Evolutionary conservation across 2,113 vertebrate genomes (phyloP).

Genomic region (Todiramphus chloris): DNA sequence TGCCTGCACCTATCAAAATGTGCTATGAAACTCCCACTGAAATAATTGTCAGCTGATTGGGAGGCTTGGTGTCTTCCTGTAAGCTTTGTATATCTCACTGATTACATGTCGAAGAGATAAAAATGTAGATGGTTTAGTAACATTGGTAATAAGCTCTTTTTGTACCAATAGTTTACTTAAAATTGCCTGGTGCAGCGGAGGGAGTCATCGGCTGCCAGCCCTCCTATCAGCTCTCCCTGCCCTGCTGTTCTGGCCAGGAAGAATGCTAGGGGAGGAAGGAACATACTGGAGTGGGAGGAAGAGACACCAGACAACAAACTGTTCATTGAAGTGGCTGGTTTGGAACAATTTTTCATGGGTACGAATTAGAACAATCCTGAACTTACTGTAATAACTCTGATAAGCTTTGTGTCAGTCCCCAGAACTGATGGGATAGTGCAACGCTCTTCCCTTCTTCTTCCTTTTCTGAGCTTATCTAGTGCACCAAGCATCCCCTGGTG

Average conservation of each 20-base stretch:
- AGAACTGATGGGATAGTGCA: accelerated
- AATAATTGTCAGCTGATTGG: background rate
- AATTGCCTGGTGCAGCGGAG: background rate
- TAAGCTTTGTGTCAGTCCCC: background rate
- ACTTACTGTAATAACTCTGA: background rate
- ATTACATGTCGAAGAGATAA: background rate
- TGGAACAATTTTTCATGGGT: background rate
- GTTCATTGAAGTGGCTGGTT: background rate
- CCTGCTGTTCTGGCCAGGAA: accelerated
- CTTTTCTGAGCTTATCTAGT: background rate
- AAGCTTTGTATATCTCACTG: background rate
- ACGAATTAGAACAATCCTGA: background rate
- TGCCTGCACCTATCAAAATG: background rate
- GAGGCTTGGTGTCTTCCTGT: background rate
- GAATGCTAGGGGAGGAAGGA: background rate
- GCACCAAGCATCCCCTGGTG: background rate
- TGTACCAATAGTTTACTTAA: background rate
- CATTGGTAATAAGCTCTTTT: background rate
- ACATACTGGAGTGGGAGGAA: background rate
- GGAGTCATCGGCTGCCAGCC: background rate
- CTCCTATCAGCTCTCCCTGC: background rate
- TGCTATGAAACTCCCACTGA: background rate
- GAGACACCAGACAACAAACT: background rate
- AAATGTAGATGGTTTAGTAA: background rate
- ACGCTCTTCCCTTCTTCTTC: background rate